phyloP scores from a whole-genome alignment of 2,797 vertebrate species.

The Sternarchorhynchus goeldii region DNA sequence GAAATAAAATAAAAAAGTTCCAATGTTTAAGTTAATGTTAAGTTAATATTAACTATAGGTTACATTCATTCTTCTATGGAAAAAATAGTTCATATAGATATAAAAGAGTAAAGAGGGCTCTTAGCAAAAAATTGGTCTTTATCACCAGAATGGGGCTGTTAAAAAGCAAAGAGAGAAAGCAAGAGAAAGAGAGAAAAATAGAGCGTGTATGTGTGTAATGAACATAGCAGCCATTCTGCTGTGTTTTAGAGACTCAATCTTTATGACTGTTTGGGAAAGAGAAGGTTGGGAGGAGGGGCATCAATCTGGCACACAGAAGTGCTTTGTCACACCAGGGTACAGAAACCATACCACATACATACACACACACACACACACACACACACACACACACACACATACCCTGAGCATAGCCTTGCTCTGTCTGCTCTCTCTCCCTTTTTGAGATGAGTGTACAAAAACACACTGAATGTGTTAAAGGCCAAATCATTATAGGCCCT shows the following conservation, averaged over 20 bases:
- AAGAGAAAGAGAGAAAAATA: slow-evolving; percentile 40
- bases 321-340: slow-evolving; percentile 36
- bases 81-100: background rate
- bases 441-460: slow-evolving; percentile 6
- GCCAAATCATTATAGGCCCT: slow-evolving; percentile 3
- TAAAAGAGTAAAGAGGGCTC: background rate
- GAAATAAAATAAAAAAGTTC: too few relatives aligned
- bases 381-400: slow-evolving; percentile 19
- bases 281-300: slow-evolving; percentile 6
- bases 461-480: slow-evolving; percentile 9
- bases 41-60: too few relatives aligned
- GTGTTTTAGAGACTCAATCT: slow-evolving; percentile 65
- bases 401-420: background rate
- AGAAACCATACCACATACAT: slow-evolving; percentile 13
- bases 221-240: slow-evolving; percentile 63
- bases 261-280: slow-evolving; percentile 42
- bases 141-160: slow-evolving; percentile 61
- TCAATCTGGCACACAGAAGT: slow-evolving; percentile 36
- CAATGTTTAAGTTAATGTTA: too few relatives aligned
- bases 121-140: slow-evolving; percentile 41
- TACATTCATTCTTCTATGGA: too few relatives aligned
- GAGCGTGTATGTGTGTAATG: slow-evolving; percentile 6
- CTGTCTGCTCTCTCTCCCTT: background rate
- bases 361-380: slow-evolving; percentile 14
- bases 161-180: slow-evolving; percentile 56